Percentiles rank a stretch among this genome's conserved stretches.
Evolutionary conservation across 2,888 invertebrate genomes (phyloP).

Genomic region (Odontomyia ornata): DNA sequence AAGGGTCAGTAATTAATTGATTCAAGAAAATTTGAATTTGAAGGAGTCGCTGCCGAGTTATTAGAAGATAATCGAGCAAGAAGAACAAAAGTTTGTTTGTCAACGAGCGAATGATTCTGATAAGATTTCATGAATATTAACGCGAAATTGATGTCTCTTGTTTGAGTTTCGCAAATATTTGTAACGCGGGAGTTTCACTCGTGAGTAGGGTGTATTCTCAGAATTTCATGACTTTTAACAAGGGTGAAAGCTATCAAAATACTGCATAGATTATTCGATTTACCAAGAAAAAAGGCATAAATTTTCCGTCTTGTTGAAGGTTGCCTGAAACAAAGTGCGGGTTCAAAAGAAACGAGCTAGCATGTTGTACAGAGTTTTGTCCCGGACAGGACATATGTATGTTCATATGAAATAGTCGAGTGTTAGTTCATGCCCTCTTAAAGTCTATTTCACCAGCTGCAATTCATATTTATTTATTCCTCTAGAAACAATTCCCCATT

Average conservation of each 20-base stretch:
- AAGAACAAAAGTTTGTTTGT: conserved; percentile 40
- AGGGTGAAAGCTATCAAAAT: conserved; percentile 1
- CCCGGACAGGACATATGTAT: no score
- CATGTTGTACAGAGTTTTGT: no score
- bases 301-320: no score
- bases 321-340: no score
- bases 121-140: conserved; percentile 34
- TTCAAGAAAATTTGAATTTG: conserved; percentile 44
- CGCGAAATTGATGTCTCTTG: conserved; percentile 24
- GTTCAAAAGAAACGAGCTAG: no score
- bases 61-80: conserved; percentile 47
- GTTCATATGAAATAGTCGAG: no score
- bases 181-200: background rate
- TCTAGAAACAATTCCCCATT: no score
- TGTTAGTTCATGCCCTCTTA: no score
- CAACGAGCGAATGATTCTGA: conserved; percentile 37
- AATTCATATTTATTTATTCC: no score
- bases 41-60: conserved; percentile 43
- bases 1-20: conserved; percentile 47
- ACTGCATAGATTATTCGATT: no score
- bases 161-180: conserved; percentile 33
- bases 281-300: no score
- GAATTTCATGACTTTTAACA: background rate
- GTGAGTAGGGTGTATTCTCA: background rate
- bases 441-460: no score